phyloP scores from a whole-genome alignment of 2,888 invertebrate species.

The Geotrupes spiniger region DNA sequence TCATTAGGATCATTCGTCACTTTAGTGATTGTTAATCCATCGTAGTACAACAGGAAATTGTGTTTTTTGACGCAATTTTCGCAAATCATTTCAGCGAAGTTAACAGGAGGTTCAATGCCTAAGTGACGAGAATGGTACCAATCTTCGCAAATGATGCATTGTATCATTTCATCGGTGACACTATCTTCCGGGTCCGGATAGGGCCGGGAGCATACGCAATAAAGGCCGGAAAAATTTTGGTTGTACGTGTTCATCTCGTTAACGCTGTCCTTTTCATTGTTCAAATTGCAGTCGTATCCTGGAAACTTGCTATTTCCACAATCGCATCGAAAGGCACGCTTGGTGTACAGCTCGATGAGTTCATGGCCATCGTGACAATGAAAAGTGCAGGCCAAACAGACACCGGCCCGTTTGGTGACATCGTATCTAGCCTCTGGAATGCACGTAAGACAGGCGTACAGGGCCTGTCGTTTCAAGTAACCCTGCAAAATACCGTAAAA shows the following conservation, averaged over 20 bases:
- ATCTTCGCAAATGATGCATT: conserved; percentile 95
- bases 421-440: conserved; percentile 62
- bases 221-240: conserved; percentile 91
- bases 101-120: conserved; percentile 56
- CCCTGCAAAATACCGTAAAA: conserved; percentile 61
- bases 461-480: conserved; percentile 85
- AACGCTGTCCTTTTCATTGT: conserved; percentile 57
- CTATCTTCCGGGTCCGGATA: conserved; percentile 91
- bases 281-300: conserved; percentile 66
- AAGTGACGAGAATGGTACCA: conserved; percentile 90
- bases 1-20: conserved; percentile 16
- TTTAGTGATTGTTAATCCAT: conserved; percentile 47
- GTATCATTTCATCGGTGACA: conserved; percentile 89
- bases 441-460: conserved; percentile 94
- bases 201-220: conserved; percentile 87
- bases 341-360: conserved; percentile 93
- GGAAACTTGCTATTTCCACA: conserved; percentile 83
- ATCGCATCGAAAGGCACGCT: conserved; percentile 93
- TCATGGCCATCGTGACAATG: conserved; percentile 96
- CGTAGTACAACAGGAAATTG: conserved; percentile 72
- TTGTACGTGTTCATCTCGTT: conserved; percentile 81
- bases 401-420: conserved; percentile 66
- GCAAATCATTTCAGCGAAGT: conserved; percentile 82
- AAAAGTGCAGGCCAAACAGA: conserved; percentile 92
- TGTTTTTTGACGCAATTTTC: conserved; percentile 72